phyloP scores from a whole-genome alignment of 2,113 vertebrate genomes.

The Otolemur garnettii region DNA sequence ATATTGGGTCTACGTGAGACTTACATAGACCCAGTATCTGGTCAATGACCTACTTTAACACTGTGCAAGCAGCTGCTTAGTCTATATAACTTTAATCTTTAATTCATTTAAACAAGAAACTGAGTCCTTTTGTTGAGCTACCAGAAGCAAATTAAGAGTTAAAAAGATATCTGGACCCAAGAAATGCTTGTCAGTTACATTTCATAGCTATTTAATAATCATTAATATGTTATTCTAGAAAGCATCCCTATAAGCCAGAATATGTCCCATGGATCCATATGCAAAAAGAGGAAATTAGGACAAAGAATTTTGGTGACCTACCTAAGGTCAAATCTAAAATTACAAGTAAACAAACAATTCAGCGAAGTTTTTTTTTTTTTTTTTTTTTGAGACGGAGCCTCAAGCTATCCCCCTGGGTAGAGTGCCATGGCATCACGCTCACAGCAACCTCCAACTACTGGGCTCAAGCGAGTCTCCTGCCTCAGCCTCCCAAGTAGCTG shows the following conservation, averaged over 20 bases:
- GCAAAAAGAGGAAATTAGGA: conserved; percentile 43
- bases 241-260: neutral
- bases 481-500: too few relatives aligned
- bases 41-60: neutral
- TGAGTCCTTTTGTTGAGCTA: neutral
- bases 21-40: neutral
- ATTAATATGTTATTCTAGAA: neutral
- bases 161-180: neutral
- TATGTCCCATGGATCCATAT: neutral
- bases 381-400: too few relatives aligned
- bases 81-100: neutral
- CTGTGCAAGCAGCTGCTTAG: neutral
- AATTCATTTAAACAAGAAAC: neutral
- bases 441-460: too few relatives aligned
- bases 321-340: conserved; percentile 27
- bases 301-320: conserved; percentile 12
- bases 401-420: too few relatives aligned
- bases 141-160: neutral
- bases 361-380: neutral
- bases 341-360: conserved; percentile 2
- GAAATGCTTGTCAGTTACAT: neutral
- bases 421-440: too few relatives aligned
- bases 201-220: conserved; percentile 5
- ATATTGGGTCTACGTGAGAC: neutral
- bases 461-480: too few relatives aligned